Evolutionary conservation across 2,888 invertebrate species (phyloP), one percentile per base, ranked within the genome.

Genomic region (Thymelicus sylvestris): DNA sequence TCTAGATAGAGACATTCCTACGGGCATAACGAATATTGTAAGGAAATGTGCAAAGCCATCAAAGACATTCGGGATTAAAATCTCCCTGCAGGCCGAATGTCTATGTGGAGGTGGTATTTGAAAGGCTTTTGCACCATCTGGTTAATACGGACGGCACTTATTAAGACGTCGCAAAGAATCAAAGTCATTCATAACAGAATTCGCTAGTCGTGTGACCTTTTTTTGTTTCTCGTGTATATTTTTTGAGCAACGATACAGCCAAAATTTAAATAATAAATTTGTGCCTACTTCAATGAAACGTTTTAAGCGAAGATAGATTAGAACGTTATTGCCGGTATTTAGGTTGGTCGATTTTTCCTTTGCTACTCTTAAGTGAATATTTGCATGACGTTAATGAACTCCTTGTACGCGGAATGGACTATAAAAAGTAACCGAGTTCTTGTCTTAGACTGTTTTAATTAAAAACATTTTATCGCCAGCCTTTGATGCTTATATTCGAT

Each of bases 351-450:
- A 80, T 82, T 86, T 85, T 79, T 81, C 77, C 77, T 83, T 79
- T 78, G 78, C 79, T 79, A 77, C 78, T 79, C 79, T 83, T 87
- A 90, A 91, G 87, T 89, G 89, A 90, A 90, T 90, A 89, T 91
- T 91, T 89, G 89, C 89, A 90, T 89, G 88, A 81, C 84, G 81
- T 77, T 86, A 87, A 87, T 87, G 84, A 83, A 83, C 79, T 79
- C 74, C 74, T 79, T 79, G 81, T 78, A 81, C 82, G 77, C 83
- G 77, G 79, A 83, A 86, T 84, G 80, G 80, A 78, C 83, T 79
- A 83, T 88, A 87, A 89, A 87, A 87, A 86, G 78, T 83, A 79
- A 83, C 80, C 74, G 78, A 79, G 83, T 84, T 77, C 79, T 83
- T 84, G 85, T 86, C 86, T 88, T 83, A 77, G 74, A 77, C 74